phyloP scores from a whole-genome alignment of 2,888 invertebrate species.

The Agapostemon virescens region DNA sequence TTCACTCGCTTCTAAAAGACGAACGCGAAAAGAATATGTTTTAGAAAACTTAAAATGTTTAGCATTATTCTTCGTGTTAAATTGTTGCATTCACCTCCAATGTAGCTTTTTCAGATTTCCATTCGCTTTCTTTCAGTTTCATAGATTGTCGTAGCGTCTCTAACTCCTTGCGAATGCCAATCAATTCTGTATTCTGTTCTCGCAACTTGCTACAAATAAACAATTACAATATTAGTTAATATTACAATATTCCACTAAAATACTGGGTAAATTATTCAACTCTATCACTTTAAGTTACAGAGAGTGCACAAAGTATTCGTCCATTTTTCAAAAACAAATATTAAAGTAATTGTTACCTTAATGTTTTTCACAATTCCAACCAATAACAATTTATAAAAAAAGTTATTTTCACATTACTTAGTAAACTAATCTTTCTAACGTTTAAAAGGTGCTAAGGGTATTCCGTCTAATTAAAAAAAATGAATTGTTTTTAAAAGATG shows the following conservation, averaged over 20 bases:
- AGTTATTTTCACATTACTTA: too few relatives aligned
- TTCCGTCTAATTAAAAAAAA: too few relatives aligned
- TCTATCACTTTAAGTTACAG: too few relatives aligned
- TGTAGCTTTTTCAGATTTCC: constrained; percentile 87
- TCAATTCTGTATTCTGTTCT: constrained; percentile 84
- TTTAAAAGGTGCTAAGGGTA: too few relatives aligned
- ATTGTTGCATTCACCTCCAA: constrained; percentile 83
- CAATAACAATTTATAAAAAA: too few relatives aligned
- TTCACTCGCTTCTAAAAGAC: constrained; percentile 70
- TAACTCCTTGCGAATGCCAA: constrained; percentile 84
- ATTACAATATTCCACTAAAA: not conserved
- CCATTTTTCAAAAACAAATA: too few relatives aligned
- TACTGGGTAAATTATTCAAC: not conserved
- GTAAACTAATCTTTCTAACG: too few relatives aligned
- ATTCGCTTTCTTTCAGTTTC: constrained; percentile 85
- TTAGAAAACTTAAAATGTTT: not conserved
- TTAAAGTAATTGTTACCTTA: too few relatives aligned
- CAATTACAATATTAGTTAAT: not conserved
- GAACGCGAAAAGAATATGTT: not conserved
- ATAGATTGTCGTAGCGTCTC: constrained; percentile 85
- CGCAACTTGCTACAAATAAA: constrained; percentile 82
- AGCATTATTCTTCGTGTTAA: too few relatives aligned
- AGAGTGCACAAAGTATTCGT: too few relatives aligned
- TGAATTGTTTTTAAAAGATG: too few relatives aligned
- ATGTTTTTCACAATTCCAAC: too few relatives aligned